Percentiles rank a stretch among this genome's conserved stretches.
Conservation (phyloP, 64 coral and sea anemone species). For the Dendrophyllia cribrosa region DNA sequence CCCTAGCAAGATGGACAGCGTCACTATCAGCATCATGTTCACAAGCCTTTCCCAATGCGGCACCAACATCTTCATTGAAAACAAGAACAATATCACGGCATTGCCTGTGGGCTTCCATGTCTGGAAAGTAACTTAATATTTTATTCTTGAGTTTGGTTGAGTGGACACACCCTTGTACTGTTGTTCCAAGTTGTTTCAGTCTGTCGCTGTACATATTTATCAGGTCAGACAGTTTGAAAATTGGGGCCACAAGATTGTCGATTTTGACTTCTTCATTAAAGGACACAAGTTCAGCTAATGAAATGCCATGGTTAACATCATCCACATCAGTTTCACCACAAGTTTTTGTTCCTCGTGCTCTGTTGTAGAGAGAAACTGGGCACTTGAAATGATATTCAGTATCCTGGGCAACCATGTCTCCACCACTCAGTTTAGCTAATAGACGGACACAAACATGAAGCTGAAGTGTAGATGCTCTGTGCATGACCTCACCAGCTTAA, state of each 20-base stretch:
- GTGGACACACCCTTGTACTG: constrained; percentile 25
- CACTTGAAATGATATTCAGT: constrained; percentile 57
- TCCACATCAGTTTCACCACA: constrained; percentile 20
- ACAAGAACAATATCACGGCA: constrained; percentile 27
- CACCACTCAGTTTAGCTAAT: constrained; percentile 49
- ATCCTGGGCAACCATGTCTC: constrained; percentile 56
- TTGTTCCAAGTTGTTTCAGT: constrained; percentile 54
- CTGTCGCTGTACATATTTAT: constrained; percentile 22
- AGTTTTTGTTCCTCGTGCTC: constrained; percentile 27
- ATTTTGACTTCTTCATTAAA: constrained; percentile 65
- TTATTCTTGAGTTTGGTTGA: constrained; percentile 72
- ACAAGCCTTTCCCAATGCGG: constrained; percentile 1
- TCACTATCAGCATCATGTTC: constrained; percentile 7
- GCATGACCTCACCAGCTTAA: constrained; percentile 7
- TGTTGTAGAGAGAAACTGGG: constrained; percentile 65
- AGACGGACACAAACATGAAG: constrained; percentile 43
- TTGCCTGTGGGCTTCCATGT: constrained; percentile 36
- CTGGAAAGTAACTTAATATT: constrained; percentile 59
- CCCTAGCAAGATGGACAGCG: too few species aligned
- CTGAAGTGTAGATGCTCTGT: constrained; percentile 50
- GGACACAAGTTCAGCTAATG: constrained; percentile 63
- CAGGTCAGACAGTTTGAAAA: constrained; percentile 64
- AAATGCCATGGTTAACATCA: constrained; percentile 48
- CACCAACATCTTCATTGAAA: constrained; percentile 25
- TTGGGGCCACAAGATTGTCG: constrained; percentile 37